These are phyloP conservation scores for Halyomorpha halys DNA, from an alignment of 1,140 invertebrate genomes.

Conservation along the genomic window DNA sequence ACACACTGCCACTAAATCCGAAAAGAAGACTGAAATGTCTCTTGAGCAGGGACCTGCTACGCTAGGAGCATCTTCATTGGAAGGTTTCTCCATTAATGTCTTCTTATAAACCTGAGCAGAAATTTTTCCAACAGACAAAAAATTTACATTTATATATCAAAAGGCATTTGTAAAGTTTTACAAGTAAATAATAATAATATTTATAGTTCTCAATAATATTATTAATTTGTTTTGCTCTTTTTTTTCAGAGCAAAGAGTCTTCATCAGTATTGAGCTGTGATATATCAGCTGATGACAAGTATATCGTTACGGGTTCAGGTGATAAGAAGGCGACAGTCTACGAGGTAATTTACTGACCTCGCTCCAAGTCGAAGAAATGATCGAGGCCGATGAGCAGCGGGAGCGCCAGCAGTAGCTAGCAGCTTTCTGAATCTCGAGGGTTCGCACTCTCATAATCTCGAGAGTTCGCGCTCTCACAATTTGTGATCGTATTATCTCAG, in stretches of 20 bases:
- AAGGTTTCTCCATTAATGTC: too few relatives aligned
- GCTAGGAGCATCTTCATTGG: too few relatives aligned
- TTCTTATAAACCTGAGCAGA: too few relatives aligned
- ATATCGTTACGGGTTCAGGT: slow-evolving; percentile 95
- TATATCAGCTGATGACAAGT: slow-evolving; percentile 96
- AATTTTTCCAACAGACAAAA: too few relatives aligned
- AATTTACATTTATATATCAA: too few relatives aligned
- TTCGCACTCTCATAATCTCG: neutral
- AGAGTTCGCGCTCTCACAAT: neutral
- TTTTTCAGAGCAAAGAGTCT: slow-evolving; percentile 88
- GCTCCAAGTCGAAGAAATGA: slow-evolving; percentile 19
- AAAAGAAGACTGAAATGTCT: too few relatives aligned
- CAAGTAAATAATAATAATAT: too few relatives aligned
- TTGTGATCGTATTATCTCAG: slow-evolving; percentile 15
- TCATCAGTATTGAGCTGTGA: slow-evolving; percentile 97
- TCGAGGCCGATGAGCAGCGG: slow-evolving; percentile 15
- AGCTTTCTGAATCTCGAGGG: slow-evolving; percentile 4
- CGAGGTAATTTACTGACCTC: slow-evolving; percentile 80
- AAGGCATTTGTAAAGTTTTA: too few relatives aligned
- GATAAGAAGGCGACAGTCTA: slow-evolving; percentile 98
- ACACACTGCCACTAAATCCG: too few relatives aligned
- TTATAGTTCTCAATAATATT: too few relatives aligned
- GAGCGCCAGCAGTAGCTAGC: slow-evolving; percentile 3
- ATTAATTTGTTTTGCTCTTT: slow-evolving; percentile 35
- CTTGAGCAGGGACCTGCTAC: too few relatives aligned